Evolutionary conservation across 64 coral and sea anemone species (phyloP).

Genomic region (Dendrophyllia cribrosa): DNA sequence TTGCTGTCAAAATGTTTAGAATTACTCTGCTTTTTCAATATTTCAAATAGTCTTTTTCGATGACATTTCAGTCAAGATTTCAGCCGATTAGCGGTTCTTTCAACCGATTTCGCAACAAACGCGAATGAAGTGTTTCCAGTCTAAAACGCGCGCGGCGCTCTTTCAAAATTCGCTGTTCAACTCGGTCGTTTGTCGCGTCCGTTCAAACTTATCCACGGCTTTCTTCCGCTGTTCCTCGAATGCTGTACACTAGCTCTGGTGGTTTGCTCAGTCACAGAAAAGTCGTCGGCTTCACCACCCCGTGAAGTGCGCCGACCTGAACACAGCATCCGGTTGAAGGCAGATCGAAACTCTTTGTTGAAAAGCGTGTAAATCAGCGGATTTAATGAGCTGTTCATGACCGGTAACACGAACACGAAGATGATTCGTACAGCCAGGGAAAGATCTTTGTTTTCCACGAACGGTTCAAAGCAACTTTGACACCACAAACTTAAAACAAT

Average conservation of each 20-base stretch:
- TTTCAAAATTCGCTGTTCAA: not conserved
- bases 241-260: not conserved
- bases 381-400: slow-evolving; percentile 79
- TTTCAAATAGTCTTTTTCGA: not conserved
- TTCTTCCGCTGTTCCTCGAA: not conserved
- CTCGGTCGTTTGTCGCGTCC: not conserved
- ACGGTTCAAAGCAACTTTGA: slow-evolving; percentile 1
- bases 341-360: slow-evolving; percentile 82
- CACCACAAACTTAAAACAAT: slow-evolving; percentile 68
- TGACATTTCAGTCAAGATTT: slow-evolving; percentile 31
- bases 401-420: slow-evolving; percentile 75
- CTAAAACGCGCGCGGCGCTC: not conserved
- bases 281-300: not conserved
- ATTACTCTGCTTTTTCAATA: slow-evolving; percentile 45
- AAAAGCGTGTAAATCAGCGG: slow-evolving; percentile 87
- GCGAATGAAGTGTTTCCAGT: not conserved
- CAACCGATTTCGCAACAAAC: not conserved
- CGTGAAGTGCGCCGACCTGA: not conserved
- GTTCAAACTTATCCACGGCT: slow-evolving; percentile 18
- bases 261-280: not conserved
- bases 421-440: slow-evolving; percentile 62
- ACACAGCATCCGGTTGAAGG: slow-evolving; percentile 72
- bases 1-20: slow-evolving; percentile 43
- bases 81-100: slow-evolving; percentile 16
- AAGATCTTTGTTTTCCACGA: slow-evolving; percentile 16